phyloP scores from a whole-genome alignment of 2,113 vertebrate genomes.

The Apteryx mantelli region DNA sequence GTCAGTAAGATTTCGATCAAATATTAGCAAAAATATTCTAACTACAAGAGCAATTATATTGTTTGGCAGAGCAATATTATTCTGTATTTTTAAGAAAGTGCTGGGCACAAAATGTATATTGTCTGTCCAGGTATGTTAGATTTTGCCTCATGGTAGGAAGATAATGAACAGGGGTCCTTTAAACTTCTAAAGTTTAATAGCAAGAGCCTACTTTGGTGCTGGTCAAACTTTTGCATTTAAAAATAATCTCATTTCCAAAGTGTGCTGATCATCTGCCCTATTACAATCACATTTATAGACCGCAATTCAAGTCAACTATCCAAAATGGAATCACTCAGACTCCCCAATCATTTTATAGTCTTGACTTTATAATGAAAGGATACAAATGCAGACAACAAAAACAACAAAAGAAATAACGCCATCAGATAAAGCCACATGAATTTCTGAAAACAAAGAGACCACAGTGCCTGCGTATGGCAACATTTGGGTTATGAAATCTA shows the following conservation, averaged over 20 bases:
- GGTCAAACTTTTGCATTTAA: not conserved
- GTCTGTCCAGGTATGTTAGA: not conserved
- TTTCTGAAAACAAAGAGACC: not conserved
- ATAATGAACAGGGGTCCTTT: not conserved
- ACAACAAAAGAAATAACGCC: not conserved
- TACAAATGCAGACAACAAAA: not conserved
- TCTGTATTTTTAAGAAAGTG: not conserved
- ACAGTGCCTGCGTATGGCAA: not conserved
- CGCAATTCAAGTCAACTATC: not conserved
- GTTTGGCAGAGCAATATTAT: not conserved
- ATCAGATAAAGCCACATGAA: not conserved
- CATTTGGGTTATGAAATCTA: not conserved
- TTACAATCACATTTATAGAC: not conserved
- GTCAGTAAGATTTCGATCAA: not conserved
- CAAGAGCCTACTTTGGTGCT: not conserved
- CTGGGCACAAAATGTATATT: not conserved
- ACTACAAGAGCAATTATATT: not conserved
- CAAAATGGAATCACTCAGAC: not conserved
- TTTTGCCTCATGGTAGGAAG: not conserved
- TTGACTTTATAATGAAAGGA: not conserved
- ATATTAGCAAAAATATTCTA: not conserved
- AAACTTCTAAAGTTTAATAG: not conserved
- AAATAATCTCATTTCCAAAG: not conserved
- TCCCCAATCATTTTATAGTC: not conserved
- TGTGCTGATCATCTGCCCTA: not conserved